Evolutionary conservation across 2,113 vertebrate genomes (phyloP).

Genomic region (Nothoprocta pentlandii): DNA sequence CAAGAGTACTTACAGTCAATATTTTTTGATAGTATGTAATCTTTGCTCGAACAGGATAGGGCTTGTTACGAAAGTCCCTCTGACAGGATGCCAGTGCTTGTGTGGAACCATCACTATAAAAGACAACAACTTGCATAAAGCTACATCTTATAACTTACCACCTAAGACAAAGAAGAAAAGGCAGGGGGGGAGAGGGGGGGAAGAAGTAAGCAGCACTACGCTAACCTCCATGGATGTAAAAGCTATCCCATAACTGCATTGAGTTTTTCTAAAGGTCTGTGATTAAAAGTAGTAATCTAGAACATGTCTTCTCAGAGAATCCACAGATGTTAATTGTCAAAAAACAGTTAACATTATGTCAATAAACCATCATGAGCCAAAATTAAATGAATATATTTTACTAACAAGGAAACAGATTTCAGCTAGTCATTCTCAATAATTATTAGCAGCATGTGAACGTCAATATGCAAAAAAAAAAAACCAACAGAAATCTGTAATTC

Average conservation of each 20-base stretch:
- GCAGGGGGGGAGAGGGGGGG: background rate
- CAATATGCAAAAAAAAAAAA: background rate
- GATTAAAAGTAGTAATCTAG: background rate
- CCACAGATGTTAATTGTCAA: background rate
- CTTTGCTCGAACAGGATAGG: slow-evolving; percentile 92
- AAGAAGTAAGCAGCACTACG: background rate
- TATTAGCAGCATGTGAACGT: background rate
- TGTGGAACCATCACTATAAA: slow-evolving; percentile 87
- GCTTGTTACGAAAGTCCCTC: slow-evolving; percentile 97
- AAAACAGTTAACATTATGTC: background rate
- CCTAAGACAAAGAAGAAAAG: background rate
- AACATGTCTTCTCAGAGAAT: background rate
- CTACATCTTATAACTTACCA: background rate
- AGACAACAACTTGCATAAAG: background rate
- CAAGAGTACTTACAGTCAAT: slow-evolving; percentile 84
- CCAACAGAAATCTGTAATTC: background rate
- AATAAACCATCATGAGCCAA: background rate
- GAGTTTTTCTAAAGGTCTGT: background rate
- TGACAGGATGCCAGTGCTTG: slow-evolving; percentile 92
- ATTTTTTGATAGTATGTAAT: slow-evolving; percentile 89
- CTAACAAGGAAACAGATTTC: background rate
- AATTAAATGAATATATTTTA: background rate
- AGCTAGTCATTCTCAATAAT: background rate
- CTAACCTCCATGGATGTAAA: background rate
- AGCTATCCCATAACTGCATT: background rate